Percentiles rank a stretch among this genome's conserved stretches.
Evolutionary conservation across 2,888 invertebrate species (phyloP).

Genomic region (Drosophila antonietae): DNA sequence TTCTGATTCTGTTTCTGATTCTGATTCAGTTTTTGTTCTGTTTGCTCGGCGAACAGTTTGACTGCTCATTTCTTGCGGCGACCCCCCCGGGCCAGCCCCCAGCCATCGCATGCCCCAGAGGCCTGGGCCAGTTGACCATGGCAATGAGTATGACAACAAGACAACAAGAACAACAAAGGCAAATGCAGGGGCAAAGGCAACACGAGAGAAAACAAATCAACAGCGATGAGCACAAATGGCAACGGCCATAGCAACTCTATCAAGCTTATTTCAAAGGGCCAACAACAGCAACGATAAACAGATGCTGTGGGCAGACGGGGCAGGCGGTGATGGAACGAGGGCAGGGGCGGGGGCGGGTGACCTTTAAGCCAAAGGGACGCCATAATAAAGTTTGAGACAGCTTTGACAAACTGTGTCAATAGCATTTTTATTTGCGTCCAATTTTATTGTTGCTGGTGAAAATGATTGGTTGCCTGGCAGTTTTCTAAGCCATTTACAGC

Average conservation of each 20-base stretch:
- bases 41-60: conserved; percentile 22
- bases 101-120: conserved; percentile 16
- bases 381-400: conserved; percentile 27
- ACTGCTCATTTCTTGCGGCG: conserved; percentile 34
- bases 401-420: conserved; percentile 82
- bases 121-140: conserved; percentile 41
- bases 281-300: conserved; percentile 41
- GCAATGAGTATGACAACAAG: conserved; percentile 33
- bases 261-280: conserved; percentile 76
- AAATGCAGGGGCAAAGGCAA: not conserved
- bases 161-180: conserved; percentile 21
- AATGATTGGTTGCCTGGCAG: conserved; percentile 50
- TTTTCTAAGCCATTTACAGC: conserved; percentile 82
- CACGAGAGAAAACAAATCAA: conserved; percentile 68
- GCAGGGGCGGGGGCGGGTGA: not conserved
- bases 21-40: conserved; percentile 3
- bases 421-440: conserved; percentile 81
- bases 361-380: conserved; percentile 14
- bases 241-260: conserved; percentile 72
- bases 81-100: not conserved
- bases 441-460: conserved; percentile 67
- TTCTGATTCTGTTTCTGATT: conserved; percentile 1
- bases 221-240: conserved; percentile 72
- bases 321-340: not conserved
- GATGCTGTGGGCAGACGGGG: not conserved